Evolutionary conservation across 2,888 invertebrate species (phyloP).

Genomic region (Parnassius glacialis): DNA sequence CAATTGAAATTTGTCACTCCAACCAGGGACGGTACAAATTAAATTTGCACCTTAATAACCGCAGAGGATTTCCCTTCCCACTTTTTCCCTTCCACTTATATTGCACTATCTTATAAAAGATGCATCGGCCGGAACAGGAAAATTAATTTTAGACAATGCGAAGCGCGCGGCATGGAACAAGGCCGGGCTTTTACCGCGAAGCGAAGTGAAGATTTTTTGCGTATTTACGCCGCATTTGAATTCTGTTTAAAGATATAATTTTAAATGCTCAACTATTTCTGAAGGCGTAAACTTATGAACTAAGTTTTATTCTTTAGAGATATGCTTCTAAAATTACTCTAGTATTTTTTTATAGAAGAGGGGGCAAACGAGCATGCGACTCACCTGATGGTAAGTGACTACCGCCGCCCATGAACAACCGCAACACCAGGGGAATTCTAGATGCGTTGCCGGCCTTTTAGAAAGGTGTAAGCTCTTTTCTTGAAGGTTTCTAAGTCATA

Average conservation of each 20-base stretch:
- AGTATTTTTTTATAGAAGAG: too few relatives aligned
- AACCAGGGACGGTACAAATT: conserved; percentile 41
- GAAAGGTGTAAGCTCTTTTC: too few relatives aligned
- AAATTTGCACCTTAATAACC: conserved; percentile 48
- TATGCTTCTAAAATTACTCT: neutral
- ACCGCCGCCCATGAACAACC: too few relatives aligned
- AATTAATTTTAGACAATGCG: conserved; percentile 73
- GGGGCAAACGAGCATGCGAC: too few relatives aligned
- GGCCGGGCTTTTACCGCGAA: conserved; percentile 34
- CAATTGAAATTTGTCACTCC: conserved; percentile 34
- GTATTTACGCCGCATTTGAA: conserved; percentile 30
- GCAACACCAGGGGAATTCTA: too few relatives aligned
- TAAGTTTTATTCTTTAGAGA: neutral
- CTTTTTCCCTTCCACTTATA: conserved; percentile 52
- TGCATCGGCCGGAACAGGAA: conserved; percentile 71
- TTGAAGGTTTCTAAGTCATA: too few relatives aligned
- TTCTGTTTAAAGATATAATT: conserved; percentile 26
- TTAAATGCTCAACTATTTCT: conserved; percentile 16
- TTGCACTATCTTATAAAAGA: conserved; percentile 72
- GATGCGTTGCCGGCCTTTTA: too few relatives aligned
- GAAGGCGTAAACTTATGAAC: neutral
- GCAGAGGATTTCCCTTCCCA: conserved; percentile 32
- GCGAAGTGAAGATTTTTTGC: conserved; percentile 28
- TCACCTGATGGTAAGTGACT: too few relatives aligned
- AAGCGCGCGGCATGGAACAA: conserved; percentile 44